Base-by-base conservation (phyloP, 2,888 invertebrate genomes). In the Sussaba pulchella region DNA sequence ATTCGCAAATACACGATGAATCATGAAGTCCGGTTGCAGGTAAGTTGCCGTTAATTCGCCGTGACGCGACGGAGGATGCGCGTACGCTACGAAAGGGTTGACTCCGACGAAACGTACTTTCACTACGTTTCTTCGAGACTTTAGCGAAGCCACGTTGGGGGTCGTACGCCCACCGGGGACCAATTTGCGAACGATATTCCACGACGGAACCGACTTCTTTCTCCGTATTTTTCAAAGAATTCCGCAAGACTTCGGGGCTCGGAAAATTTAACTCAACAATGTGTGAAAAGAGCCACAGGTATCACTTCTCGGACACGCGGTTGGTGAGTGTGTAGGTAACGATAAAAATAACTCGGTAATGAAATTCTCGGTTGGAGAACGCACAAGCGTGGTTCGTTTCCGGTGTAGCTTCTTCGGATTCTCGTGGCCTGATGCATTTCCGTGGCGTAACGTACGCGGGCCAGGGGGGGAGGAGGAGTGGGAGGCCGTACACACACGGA, bases 31-130 rank as follows among this genome's bases (percentile, higher is more conserved):
- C 4, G 39, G 82, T 83, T 12, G 39, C 61, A 85, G 84, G 82
- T 85, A 88, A 83, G 31, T 17, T 73, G 82, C 82, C 72, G 85
- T 82, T 86, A 89, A 89, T 89, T 86, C n/a, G 81, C 83, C 87
- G 84, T 87, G 86, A 88, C 89, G 83, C 63, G 76, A 85, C 82
- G 74, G 74, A 80, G 72, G 45, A 70, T 74, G 67, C 31, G n/a
- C 24, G 36, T 39, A 26, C 52, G 31, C n/a, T 43, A 31, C 52
- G 52, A 71, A 78, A 61, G 81, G 77, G 69, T 81, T 69, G 64
- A 81, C 64, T 71, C 36, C n/a, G 5, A 9, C 14, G 24, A 17
- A 14, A 14, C 31, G 6, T 54, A 31, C 36, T 45, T 63, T 8
- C 47, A 69, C 47, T 59, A 39, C 12, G n/a, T 69, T 78, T 69